A percentile compares a stretch with the other conserved stretches of the same genome.
These are phyloP conservation scores for Odocoileus virginianus DNA, from an alignment of 2,113 vertebrate genomes.

Conservation along the genomic window DNA sequence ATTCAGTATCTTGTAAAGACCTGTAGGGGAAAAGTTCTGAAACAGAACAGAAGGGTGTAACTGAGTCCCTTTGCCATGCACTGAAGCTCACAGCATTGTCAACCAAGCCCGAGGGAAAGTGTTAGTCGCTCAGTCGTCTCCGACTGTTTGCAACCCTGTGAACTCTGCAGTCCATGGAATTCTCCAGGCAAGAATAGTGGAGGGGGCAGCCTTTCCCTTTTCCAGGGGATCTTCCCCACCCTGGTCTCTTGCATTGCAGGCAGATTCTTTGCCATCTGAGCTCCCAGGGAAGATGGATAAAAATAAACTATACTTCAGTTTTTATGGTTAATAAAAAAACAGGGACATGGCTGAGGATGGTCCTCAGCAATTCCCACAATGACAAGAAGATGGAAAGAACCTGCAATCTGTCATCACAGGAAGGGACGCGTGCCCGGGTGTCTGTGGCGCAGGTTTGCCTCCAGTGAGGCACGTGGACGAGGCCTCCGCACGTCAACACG, in stretches of 20 bases:
- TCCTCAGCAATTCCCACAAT: not conserved
- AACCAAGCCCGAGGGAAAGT: not conserved
- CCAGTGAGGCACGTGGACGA: accelerated
- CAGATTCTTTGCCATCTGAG: not conserved
- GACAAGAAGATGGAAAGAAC: not conserved
- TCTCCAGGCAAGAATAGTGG: not conserved
- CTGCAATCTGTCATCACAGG: not conserved
- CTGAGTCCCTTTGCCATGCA: not conserved
- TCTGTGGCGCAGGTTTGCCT: not conserved
- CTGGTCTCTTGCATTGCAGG: not conserved
- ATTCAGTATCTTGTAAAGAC: not conserved
- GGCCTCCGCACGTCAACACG: not conserved
- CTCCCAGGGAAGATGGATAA: not conserved
- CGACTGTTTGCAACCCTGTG: not conserved
- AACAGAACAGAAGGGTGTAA: accelerated
- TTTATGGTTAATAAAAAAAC: not conserved
- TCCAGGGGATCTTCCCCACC: not conserved
- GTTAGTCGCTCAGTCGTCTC: accelerated
- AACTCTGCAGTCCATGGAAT: not conserved
- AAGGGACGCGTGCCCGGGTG: not conserved
- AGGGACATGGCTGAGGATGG: accelerated
- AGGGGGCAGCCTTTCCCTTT: not conserved
- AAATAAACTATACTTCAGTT: not conserved
- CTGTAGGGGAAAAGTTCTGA: not conserved
- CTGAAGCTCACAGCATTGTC: not conserved